These are phyloP conservation scores for rabbit (Oryctolagus cuniculus) DNA, from an alignment of 2,113 vertebrate species.

Conservation along the genomic window mOryCun1.1 NC_091439.1:44199001-44199500, in stretches of 20 bases:
- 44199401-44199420: too few species aligned
- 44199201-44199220: not conserved
- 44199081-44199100: conserved; percentile 17
- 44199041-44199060: not conserved
- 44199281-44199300: too few species aligned
- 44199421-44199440: too few species aligned
- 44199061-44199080: not conserved
- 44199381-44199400: not conserved
- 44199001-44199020: not conserved
- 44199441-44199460: too few species aligned
- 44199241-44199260: too few species aligned
- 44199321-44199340: too few species aligned
- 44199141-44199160: not conserved
- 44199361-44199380: not conserved
- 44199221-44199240: not conserved
- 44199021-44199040: not conserved
- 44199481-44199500: too few species aligned
- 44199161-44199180: not conserved
- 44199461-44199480: too few species aligned
- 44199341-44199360: too few species aligned
- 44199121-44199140: not conserved
- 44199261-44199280: too few species aligned
- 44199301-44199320: too few species aligned
- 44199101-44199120: not conserved
- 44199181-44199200: not conserved